phyloP scores from a whole-genome alignment of 2,888 invertebrate genomes.

The Eubasilissa splendida region DNA sequence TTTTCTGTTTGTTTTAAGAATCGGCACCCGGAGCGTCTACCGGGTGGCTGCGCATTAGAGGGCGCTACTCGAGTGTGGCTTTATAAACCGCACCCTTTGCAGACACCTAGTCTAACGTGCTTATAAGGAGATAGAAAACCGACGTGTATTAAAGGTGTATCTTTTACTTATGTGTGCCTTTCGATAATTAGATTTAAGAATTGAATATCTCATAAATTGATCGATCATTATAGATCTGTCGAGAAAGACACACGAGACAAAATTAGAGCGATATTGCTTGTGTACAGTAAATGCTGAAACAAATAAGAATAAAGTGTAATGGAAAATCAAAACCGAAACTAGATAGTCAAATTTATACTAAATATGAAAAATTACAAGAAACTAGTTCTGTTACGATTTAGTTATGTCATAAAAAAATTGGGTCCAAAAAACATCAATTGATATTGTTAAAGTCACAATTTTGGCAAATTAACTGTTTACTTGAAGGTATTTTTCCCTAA shows the following conservation, averaged over 20 bases:
- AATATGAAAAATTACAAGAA: constrained; percentile 28
- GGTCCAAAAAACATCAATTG: constrained; percentile 51
- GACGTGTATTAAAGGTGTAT: constrained; percentile 1
- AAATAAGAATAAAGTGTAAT: constrained; percentile 20
- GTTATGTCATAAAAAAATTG: constrained; percentile 46
- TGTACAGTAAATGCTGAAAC: constrained; percentile 26
- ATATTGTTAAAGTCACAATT: neutral
- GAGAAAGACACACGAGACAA: too few relatives aligned
- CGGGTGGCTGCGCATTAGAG: neutral
- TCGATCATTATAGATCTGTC: too few relatives aligned
- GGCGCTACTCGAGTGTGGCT: neutral
- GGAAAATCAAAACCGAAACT: constrained; percentile 33
- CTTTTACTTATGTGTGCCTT: constrained; percentile 37
- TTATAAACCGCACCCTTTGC: neutral
- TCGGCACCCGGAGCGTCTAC: too few relatives aligned
- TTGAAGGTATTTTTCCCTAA: too few relatives aligned
- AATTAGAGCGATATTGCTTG: constrained; percentile 3
- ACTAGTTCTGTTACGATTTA: constrained; percentile 15
- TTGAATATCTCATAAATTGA: neutral
- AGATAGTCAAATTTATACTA: constrained; percentile 55
- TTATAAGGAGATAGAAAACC: constrained; percentile 15
- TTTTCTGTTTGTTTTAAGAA: neutral
- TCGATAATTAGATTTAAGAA: constrained; percentile 27
- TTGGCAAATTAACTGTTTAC: neutral
- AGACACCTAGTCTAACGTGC: constrained; percentile 7